Conservation (phyloP, 2,888 invertebrate genomes). For the Atethmia centrago region DNA sequence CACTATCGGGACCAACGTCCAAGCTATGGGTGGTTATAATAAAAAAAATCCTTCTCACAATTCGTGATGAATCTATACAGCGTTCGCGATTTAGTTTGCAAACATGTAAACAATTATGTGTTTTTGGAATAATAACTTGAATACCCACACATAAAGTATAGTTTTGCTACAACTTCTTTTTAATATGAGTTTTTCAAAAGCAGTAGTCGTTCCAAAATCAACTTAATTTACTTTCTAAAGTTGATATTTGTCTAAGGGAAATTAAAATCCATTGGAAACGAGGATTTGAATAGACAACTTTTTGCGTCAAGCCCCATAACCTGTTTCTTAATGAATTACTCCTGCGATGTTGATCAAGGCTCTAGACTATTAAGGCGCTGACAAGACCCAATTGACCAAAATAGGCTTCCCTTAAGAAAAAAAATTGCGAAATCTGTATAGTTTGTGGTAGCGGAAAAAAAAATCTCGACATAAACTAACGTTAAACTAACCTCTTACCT, state of each 20-base stretch:
- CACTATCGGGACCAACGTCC: background rate
- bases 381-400: too few species aligned
- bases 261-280: background rate
- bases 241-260: background rate
- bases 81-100: background rate
- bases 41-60: too few species aligned
- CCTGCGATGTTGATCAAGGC: too few species aligned
- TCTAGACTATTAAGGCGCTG: background rate
- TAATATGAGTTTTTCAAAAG: background rate
- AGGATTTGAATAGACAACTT: background rate
- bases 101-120: background rate
- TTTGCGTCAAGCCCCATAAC: background rate
- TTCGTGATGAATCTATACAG: too few species aligned
- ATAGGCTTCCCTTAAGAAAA: too few species aligned
- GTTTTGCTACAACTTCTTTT: background rate
- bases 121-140: background rate
- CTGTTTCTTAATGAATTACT: background rate
- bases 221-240: background rate
- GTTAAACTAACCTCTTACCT: too few species aligned
- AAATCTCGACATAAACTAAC: too few species aligned
- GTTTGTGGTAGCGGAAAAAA: too few species aligned
- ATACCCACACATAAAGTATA: background rate
- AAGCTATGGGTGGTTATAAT: background rate
- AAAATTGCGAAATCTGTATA: too few species aligned
- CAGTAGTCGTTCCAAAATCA: background rate